phyloP scores from a whole-genome alignment of 1,140 invertebrate genomes.

The Agrilus planipennis region DNA sequence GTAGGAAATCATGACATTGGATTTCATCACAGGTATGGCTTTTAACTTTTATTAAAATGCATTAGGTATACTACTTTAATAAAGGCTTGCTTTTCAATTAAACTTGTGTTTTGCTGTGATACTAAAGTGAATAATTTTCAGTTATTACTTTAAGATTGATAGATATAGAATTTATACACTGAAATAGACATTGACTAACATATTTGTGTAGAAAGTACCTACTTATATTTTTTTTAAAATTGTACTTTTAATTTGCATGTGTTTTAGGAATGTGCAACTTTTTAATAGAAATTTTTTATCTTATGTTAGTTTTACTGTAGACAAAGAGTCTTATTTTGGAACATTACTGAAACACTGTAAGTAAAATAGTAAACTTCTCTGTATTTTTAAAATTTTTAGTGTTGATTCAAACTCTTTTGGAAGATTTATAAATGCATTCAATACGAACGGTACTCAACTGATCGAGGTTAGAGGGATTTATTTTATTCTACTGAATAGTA shows the following conservation, averaged over 20 bases:
- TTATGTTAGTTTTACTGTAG: too few species aligned
- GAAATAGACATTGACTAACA: too few species aligned
- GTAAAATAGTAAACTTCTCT: too few species aligned
- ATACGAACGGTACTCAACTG: constrained; percentile 58
- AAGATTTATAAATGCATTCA: constrained; percentile 69
- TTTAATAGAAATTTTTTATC: too few species aligned
- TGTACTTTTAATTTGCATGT: background rate
- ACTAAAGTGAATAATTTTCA: too few species aligned
- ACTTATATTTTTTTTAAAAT: constrained; percentile 17
- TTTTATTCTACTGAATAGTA: constrained; percentile 89
- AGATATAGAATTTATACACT: too few species aligned
- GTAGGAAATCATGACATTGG: constrained; percentile 97
- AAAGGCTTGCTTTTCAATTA: too few species aligned
- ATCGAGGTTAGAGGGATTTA: constrained; percentile 62
- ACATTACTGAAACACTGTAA: too few species aligned
- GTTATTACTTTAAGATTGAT: too few species aligned
- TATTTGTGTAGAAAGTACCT: too few species aligned
- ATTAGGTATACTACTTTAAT: too few species aligned
- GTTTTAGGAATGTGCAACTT: too few species aligned
- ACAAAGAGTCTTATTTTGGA: constrained; percentile 1
- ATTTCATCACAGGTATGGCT: constrained; percentile 84
- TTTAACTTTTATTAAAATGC: constrained; percentile 8
- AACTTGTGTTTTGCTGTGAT: constrained; percentile 1
- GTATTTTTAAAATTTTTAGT: constrained; percentile 40
- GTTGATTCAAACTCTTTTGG: constrained; percentile 64